phyloP scores from a whole-genome alignment of 2,113 vertebrate genomes.

The Onychostoma macrolepis region DNA sequence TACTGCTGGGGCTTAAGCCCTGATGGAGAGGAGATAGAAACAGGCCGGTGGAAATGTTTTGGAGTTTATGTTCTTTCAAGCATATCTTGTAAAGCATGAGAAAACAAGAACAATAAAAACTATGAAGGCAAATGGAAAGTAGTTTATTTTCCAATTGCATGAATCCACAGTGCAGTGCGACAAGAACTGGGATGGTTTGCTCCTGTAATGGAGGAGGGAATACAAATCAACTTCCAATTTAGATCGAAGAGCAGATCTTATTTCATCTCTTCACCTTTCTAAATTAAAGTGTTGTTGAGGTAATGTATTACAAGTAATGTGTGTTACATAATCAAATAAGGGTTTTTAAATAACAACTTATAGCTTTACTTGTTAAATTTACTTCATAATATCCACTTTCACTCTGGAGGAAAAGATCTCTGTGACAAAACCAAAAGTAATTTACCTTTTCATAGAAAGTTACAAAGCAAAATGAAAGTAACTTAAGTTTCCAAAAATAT shows the following conservation, averaged over 20 bases:
- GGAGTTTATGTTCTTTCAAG: not conserved
- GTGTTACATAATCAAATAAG: not conserved
- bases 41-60: not conserved
- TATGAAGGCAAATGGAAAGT: not conserved
- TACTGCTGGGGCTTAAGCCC: slow-evolving; percentile 29
- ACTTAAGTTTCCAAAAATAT: not conserved
- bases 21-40: slow-evolving; percentile 19
- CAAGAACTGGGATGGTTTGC: not conserved
- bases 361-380: not conserved
- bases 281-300: not conserved
- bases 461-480: not conserved
- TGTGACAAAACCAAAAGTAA: not conserved
- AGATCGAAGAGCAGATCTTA: not conserved
- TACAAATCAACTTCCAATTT: not conserved
- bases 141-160: not conserved
- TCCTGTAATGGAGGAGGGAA: not conserved
- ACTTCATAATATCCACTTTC: not conserved
- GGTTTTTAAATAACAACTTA: not conserved
- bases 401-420: not conserved
- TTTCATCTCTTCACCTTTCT: not conserved
- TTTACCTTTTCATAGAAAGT: not conserved
- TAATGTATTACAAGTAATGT: not conserved
- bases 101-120: slow-evolving; percentile 9
- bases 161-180: not conserved
- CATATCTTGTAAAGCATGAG: slow-evolving; percentile 7